Evolutionary conservation across 2,113 vertebrate species (phyloP), one percentile per base, ranked within the genome.

Genomic region (Zootoca vivipara): DNA sequence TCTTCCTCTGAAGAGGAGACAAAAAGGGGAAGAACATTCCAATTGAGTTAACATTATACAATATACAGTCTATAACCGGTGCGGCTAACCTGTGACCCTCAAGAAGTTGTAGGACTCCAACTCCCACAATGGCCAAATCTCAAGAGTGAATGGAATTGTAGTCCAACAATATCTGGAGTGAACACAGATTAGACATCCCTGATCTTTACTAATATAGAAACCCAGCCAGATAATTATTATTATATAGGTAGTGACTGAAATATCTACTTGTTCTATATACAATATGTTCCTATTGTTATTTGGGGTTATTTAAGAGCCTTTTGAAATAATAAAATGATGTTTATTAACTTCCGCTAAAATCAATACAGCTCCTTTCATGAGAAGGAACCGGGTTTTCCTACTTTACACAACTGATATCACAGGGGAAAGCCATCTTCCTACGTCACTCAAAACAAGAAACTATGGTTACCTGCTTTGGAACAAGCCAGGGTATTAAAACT

Each of bases 1-100:
- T 97, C 97, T 96, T 97, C 97, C 95, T 97, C 97, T 97, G 94
- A 96, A 93, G 89, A 88, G 92, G 95, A 95, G 87, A 96, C 95
- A 96, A 96, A 93, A 89, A 90, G 94, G 88, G 95, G 73, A 91
- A 90, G 96, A 95, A 96, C 87, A 87, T 74, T 94, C 90, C 91
- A 94, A 95, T 92, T 94, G 91, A 96, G 82, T 94, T 85, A 93
- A 88, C 82, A 89, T 65, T 72, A 89, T 56, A 89, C 85, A 93
- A 93, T 90, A 93, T 46, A 93, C 73, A 93, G 88, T 73, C 80
- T 96, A 82, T 52, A 91, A 91, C 89, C 83, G 92, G 83, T 12
- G 84, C 93, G 93, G 83, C 75, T 67, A 28, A 67, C 18, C 58
- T 0, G 4, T 20, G 58, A 20, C 3, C 58, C 58, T 62, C 58